phyloP scores from a whole-genome alignment of 2,113 vertebrate species.

The Otocyon megalotis region DNA sequence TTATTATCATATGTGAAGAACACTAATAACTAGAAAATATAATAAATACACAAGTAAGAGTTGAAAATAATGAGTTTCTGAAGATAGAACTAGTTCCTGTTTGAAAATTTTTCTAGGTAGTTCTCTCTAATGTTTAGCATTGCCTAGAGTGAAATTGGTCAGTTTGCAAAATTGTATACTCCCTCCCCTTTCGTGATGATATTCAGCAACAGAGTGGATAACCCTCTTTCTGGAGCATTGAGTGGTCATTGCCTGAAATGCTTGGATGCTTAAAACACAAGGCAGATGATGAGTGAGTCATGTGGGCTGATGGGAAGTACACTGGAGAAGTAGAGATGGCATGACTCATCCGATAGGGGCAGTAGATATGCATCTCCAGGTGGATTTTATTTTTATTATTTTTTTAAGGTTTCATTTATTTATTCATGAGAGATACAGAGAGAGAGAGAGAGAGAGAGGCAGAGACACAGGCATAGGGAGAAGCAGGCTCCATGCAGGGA shows the following conservation, averaged over 20 bases:
- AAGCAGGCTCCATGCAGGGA: too few relatives aligned
- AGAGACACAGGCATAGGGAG: too few relatives aligned
- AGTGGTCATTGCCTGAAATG: not conserved
- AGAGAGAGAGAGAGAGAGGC: too few relatives aligned
- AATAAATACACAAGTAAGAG: constrained; percentile 27
- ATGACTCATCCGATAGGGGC: not conserved
- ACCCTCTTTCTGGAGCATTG: not conserved
- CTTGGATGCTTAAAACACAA: not conserved
- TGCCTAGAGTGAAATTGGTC: not conserved
- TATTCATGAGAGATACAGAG: too few relatives aligned
- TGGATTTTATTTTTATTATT: not conserved
- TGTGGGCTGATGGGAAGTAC: not conserved
- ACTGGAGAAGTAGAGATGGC: not conserved
- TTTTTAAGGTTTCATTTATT: too few relatives aligned
- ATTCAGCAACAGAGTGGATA: not conserved
- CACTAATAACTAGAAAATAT: not conserved
- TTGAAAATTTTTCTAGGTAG: constrained; percentile 27
- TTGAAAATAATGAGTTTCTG: not conserved
- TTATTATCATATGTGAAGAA: constrained; percentile 26
- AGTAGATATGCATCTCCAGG: not conserved
- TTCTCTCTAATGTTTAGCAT: not conserved
- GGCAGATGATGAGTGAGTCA: not conserved
- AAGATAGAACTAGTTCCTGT: not conserved
- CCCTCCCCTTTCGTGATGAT: not conserved
- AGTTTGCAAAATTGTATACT: not conserved